phyloP scores from a whole-genome alignment of 2,888 invertebrate species.

The Noctua janthina region DNA sequence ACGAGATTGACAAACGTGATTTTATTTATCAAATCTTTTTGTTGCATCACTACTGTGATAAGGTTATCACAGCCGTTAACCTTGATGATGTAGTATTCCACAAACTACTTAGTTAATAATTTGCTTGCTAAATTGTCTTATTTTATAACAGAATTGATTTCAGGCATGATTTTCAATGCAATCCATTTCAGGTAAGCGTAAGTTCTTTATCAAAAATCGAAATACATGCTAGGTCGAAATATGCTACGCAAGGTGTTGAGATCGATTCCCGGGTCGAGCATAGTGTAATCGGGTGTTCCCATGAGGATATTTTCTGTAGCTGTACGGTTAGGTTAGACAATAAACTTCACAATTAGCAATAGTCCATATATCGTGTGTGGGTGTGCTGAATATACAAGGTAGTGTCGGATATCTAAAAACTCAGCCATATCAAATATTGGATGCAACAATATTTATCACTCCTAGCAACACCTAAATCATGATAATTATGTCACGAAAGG shows the following conservation, averaged over 20 bases:
- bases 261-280: background rate
- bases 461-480: constrained; percentile 19
- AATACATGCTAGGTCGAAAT: background rate
- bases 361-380: background rate
- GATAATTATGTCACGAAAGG: constrained; percentile 2
- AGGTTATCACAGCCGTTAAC: constrained; percentile 25
- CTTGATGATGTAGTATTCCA: constrained; percentile 25
- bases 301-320: background rate
- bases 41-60: constrained; percentile 51
- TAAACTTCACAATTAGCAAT: background rate
- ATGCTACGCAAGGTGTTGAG: background rate
- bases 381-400: background rate
- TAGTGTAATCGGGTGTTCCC: background rate
- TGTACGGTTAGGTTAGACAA: background rate
- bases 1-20: constrained; percentile 33
- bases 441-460: background rate
- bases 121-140: background rate
- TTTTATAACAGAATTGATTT: background rate
- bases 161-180: background rate
- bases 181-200: background rate
- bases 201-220: background rate
- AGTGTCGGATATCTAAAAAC: background rate
- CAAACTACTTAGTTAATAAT: constrained; percentile 3
- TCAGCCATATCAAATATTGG: background rate
- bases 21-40: constrained; percentile 39